phyloP scores from a whole-genome alignment of 92 coral and sea anemone species.

The Virgularia gustaviana region DNA sequence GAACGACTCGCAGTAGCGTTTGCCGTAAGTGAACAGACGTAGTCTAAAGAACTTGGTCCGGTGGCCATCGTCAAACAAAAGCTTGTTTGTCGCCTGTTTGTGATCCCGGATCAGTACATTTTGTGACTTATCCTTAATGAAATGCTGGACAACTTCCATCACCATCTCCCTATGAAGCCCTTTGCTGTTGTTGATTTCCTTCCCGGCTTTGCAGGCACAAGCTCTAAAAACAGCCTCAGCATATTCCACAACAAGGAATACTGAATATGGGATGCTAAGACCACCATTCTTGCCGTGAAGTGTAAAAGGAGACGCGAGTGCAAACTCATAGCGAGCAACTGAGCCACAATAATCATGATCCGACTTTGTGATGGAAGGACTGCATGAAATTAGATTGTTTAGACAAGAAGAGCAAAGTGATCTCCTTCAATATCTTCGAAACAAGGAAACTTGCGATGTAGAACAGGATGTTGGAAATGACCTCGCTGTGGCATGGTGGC shows the following conservation, averaged over 20 bases:
- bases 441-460: not conserved
- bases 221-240: not conserved
- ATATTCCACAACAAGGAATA: not conserved
- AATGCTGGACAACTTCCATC: slow-evolving; percentile 9
- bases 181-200: not conserved
- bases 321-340: too few species aligned
- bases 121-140: not conserved
- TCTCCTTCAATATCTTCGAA: not conserved
- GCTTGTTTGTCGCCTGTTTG: not conserved
- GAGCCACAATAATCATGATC: slow-evolving; percentile 6
- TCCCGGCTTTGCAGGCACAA: not conserved
- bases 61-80: not conserved
- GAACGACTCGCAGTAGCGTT: not conserved
- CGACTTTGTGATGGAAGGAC: not conserved
- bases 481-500: not conserved
- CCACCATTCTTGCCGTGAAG: not conserved
- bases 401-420: not conserved
- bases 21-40: slow-evolving; percentile 2
- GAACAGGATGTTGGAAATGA: not conserved
- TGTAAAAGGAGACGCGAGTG: not conserved
- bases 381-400: not conserved
- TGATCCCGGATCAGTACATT: not conserved
- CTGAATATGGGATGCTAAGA: not conserved
- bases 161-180: not conserved
- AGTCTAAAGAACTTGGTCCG: not conserved